These are phyloP conservation scores for Erythrocercus mccallii DNA, from an alignment of 2,113 vertebrate genomes.

Conservation along the genomic window DNA sequence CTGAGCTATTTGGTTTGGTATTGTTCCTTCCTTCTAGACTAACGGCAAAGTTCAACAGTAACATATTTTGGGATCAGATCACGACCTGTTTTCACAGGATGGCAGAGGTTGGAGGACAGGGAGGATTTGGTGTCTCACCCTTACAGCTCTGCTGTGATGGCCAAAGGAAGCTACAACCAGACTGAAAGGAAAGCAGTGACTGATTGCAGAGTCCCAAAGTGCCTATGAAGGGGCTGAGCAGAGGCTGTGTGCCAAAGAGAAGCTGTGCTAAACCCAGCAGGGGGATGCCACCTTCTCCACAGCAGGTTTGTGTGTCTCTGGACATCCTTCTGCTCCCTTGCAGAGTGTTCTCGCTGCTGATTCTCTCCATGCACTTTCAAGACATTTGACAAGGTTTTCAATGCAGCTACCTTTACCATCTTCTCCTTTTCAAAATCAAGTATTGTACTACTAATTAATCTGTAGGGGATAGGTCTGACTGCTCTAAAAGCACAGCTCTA, in stretches of 20 bases:
- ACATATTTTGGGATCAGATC: background rate
- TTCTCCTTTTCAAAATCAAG: constrained; percentile 36
- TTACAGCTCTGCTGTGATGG: background rate
- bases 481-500: constrained; percentile 42
- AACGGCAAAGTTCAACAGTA: background rate
- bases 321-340: background rate
- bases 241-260: background rate
- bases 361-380: background rate
- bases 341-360: background rate
- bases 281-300: background rate
- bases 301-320: fast-evolving
- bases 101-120: background rate
- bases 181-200: background rate
- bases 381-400: constrained; percentile 8
- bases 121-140: background rate
- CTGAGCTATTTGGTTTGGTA: background rate
- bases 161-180: background rate
- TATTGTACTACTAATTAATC: constrained; percentile 54
- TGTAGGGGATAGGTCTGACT: constrained; percentile 40
- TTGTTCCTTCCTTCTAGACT: background rate
- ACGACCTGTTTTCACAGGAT: background rate
- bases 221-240: background rate
- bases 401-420: background rate
- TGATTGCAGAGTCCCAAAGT: background rate
- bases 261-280: background rate